These are phyloP conservation scores for Petrocephalus schoutedeni DNA, from an alignment of 2,797 vertebrate species.

Conservation along the genomic window DNA sequence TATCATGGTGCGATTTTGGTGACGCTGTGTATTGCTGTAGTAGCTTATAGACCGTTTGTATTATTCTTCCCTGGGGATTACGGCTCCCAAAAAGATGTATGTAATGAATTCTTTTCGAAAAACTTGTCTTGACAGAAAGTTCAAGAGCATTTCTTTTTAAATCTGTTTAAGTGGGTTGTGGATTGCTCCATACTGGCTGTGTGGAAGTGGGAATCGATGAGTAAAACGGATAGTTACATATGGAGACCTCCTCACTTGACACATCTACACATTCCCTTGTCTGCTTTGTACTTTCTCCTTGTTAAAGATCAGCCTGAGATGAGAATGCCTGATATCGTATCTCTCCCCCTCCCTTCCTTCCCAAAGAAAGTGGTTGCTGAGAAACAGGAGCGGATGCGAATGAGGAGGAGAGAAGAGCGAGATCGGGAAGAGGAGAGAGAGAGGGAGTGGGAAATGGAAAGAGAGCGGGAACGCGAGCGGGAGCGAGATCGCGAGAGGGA, in stretches of 20 bases:
- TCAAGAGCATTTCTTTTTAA: neutral
- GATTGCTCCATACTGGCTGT: neutral
- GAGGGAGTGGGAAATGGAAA: slow-evolving; percentile 48
- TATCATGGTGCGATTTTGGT: neutral
- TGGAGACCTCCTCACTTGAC: neutral
- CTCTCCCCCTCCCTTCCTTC: neutral
- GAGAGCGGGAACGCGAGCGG: slow-evolving; percentile 16
- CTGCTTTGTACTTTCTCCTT: neutral
- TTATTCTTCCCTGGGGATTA: neutral
- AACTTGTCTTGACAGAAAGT: neutral
- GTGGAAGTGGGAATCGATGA: neutral
- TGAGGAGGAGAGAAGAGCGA: slow-evolving; percentile 81
- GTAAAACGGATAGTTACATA: neutral
- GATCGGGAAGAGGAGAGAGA: slow-evolving; percentile 61
- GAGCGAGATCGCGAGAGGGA: slow-evolving; percentile 47
- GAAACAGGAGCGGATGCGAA: slow-evolving; percentile 88
- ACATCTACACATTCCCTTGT: neutral
- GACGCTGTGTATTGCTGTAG: neutral
- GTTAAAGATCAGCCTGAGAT: neutral
- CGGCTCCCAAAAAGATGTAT: neutral
- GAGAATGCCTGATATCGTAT: neutral
- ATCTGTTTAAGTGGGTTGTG: neutral
- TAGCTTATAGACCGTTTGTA: neutral
- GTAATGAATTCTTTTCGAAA: neutral
- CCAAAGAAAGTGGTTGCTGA: slow-evolving; percentile 86